Conservation (phyloP, 2,113 vertebrate species). For the Pantherophis guttatus region DNA sequence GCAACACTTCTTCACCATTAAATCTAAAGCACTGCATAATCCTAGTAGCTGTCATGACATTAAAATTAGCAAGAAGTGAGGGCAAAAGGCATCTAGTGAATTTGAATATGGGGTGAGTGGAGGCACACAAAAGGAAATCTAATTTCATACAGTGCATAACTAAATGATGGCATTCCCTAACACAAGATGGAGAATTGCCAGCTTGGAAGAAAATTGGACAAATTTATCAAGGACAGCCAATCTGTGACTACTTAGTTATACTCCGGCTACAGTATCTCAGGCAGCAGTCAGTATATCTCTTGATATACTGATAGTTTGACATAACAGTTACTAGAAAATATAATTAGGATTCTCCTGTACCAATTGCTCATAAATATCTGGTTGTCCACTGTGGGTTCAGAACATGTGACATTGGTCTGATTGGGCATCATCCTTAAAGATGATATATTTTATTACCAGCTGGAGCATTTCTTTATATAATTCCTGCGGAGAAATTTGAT, state of each 20-base stretch:
- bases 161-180: not conserved
- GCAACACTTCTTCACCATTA: not conserved
- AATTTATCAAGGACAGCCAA: not conserved
- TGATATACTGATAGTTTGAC: not conserved
- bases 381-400: not conserved
- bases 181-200: not conserved
- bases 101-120: not conserved
- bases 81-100: not conserved
- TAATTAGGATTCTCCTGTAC: not conserved
- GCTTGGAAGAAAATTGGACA: not conserved
- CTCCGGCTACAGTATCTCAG: not conserved
- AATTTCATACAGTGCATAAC: not conserved
- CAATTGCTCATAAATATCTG: not conserved
- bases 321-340: not conserved
- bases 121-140: not conserved
- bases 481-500: not conserved
- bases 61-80: not conserved
- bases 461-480: not conserved
- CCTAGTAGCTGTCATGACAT: not conserved
- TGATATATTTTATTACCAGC: not conserved
- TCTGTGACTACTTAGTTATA: not conserved
- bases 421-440: not conserved
- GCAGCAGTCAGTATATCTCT: not conserved
- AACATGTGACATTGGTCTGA: not conserved
- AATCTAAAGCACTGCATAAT: not conserved